phyloP scores from a whole-genome alignment of 1,140 invertebrate genomes.

The Zeugodacus cucurbitae region DNA sequence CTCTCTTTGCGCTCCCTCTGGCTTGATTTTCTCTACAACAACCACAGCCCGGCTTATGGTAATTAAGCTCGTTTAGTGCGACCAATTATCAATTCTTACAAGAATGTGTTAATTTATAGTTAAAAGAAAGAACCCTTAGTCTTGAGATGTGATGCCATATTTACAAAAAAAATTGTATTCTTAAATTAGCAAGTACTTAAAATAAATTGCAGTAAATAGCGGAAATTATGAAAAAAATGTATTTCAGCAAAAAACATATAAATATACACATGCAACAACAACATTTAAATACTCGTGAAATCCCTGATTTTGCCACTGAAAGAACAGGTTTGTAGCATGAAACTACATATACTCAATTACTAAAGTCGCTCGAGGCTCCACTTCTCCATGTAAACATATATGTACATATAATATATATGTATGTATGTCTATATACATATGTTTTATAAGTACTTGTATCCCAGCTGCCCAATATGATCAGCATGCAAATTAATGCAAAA shows the following conservation, averaged over 20 bases:
- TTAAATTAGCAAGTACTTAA: neutral
- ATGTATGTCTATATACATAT: no score
- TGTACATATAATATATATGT: no score
- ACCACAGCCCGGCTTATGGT: neutral
- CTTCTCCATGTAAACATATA: neutral
- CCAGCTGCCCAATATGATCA: neutral
- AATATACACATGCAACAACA: no score
- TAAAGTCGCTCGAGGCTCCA: neutral
- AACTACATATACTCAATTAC: neutral
- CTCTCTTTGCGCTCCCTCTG: neutral
- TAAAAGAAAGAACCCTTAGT: neutral
- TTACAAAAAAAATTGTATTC: neutral
- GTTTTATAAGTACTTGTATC: neutral
- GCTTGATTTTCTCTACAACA: neutral
- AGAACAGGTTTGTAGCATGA: neutral
- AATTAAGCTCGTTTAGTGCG: slow-evolving; percentile 1
- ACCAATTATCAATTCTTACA: neutral
- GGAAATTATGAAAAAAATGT: neutral
- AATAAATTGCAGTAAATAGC: neutral
- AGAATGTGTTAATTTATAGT: neutral
- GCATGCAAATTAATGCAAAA: no score
- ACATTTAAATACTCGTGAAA: no score
- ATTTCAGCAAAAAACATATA: neutral
- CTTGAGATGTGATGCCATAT: neutral
- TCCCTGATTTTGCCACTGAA: neutral